Evolutionary conservation across 1,140 invertebrate species (phyloP), one percentile per base, ranked within the genome.

Genomic region (Streblospio benedicti): DNA sequence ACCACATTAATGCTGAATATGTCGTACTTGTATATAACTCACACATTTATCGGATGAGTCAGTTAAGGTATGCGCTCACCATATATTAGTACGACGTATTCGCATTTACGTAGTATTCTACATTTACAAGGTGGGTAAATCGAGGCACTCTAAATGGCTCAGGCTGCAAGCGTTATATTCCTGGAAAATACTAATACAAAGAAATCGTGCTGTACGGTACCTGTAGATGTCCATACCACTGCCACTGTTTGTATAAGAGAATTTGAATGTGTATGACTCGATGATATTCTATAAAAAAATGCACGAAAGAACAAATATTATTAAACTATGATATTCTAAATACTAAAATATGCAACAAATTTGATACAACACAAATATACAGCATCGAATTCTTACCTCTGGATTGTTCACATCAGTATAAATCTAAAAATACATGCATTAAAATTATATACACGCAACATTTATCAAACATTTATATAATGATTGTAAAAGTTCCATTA

Each of bases 181-280:
- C n/a, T n/a, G n/a, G n/a, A n/a, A n/a, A n/a, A n/a, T n/a, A n/a
- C n/a, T n/a, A n/a, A n/a, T n/a, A n/a, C n/a, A n/a, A n/a, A n/a
- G n/a, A 53, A 53, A 51, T 51, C 4, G 30, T 51, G 49, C 27
- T 4, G 23, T 27, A 28, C 30, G 31, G 23, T 56, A 74, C 73
- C 72, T 70, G 64, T 73, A 76, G 16, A 76, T 71, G 43, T 76
- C 75, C 41, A 76, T 65, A 41, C 69, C 71, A 57, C 66, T n/a
- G n/a, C n/a, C 67, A 43, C 66, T 55, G 20, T 71, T 64, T 32
- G 64, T 62, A 51, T 76, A 77, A 18, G 68, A 65, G 61, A 77
- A 77, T 52, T 76, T 77, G 65, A 77, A 77, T 25, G 73, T 72
- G 60, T 77, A 77, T 6, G 74, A 74, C 59, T 77, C 75, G 59